Percentiles rank a stretch among this genome's conserved stretches.
Conservation (phyloP, 92 coral and sea anemone species). For the Porites rus region DNA sequence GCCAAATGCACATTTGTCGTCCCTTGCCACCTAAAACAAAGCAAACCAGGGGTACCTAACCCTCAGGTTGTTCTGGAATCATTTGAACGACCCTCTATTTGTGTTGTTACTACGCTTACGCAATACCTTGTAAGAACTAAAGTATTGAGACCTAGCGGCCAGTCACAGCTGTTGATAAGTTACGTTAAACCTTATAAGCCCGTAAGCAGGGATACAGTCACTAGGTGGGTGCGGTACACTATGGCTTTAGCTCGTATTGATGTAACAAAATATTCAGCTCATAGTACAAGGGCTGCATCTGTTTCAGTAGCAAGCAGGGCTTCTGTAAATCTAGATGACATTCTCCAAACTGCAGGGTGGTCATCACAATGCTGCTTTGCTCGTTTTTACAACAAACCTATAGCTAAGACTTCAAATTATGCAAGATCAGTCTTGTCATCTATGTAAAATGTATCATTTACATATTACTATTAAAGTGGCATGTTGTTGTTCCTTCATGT, state of each 20-base stretch:
- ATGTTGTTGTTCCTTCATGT: conserved; percentile 31
- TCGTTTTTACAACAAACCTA: conserved; percentile 2
- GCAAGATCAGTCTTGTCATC: conserved; percentile 12
- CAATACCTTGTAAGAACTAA: conserved; percentile 24
- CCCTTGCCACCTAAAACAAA: conserved; percentile 47
- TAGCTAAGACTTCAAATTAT: not conserved
- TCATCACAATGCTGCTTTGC: conserved; percentile 17
- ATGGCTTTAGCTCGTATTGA: conserved; percentile 37
- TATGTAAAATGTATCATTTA: conserved; percentile 1
- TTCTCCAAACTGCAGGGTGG: conserved; percentile 17
- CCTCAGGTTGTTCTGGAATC: conserved; percentile 31
- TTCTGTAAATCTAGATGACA: conserved; percentile 2
- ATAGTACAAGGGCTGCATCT: conserved; percentile 15
- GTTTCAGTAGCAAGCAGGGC: conserved; percentile 19
- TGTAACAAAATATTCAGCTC: conserved; percentile 6
- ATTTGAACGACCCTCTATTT: conserved; percentile 17
- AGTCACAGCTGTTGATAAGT: conserved; percentile 41
- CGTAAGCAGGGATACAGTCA: conserved; percentile 55
- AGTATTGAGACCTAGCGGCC: conserved; percentile 14
- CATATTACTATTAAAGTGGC: conserved; percentile 15
- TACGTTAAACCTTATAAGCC: conserved; percentile 42
- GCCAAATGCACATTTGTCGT: conserved; percentile 28
- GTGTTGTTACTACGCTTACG: conserved; percentile 45
- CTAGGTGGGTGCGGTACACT: conserved; percentile 38
- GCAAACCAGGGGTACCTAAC: conserved; percentile 45